Evolutionary conservation across 1,140 invertebrate species (phyloP).

Genomic region (Alviniconcha marisindica): DNA sequence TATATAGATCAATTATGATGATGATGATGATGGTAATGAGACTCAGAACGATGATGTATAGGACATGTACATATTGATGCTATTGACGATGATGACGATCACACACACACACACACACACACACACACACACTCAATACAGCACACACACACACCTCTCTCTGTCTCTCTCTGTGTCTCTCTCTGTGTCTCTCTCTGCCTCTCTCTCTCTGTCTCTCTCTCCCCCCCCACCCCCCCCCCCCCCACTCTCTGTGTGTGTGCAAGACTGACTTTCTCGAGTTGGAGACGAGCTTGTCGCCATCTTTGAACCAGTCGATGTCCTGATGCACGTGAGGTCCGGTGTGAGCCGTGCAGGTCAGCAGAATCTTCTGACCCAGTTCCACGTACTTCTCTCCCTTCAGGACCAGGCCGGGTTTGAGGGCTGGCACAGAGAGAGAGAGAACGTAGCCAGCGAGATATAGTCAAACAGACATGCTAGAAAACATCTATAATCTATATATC

Average conservation of each 20-base stretch:
- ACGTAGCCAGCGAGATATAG: neutral
- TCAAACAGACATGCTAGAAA: neutral
- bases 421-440: neutral
- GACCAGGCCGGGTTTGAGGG: slow-evolving; percentile 36
- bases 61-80: too few relatives aligned
- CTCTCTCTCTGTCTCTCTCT: neutral
- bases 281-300: slow-evolving; percentile 45
- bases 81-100: too few relatives aligned
- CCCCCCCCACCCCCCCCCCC: neutral
- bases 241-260: neutral
- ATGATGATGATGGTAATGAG: too few relatives aligned
- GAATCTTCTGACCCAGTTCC: slow-evolving; percentile 45
- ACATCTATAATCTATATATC: neutral
- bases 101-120: too few relatives aligned
- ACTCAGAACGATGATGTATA: too few relatives aligned
- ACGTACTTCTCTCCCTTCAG: slow-evolving; percentile 54
- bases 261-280: slow-evolving; percentile 6
- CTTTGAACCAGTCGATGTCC: slow-evolving; percentile 54
- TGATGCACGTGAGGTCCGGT: slow-evolving; percentile 39
- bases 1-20: too few relatives aligned
- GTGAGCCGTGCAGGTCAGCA: slow-evolving; percentile 49
- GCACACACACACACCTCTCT: neutral
- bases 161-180: neutral
- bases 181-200: neutral
- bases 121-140: too few relatives aligned